phyloP scores from a whole-genome alignment of 2,797 vertebrate species.

The Paramormyrops hopkinsi region DNA sequence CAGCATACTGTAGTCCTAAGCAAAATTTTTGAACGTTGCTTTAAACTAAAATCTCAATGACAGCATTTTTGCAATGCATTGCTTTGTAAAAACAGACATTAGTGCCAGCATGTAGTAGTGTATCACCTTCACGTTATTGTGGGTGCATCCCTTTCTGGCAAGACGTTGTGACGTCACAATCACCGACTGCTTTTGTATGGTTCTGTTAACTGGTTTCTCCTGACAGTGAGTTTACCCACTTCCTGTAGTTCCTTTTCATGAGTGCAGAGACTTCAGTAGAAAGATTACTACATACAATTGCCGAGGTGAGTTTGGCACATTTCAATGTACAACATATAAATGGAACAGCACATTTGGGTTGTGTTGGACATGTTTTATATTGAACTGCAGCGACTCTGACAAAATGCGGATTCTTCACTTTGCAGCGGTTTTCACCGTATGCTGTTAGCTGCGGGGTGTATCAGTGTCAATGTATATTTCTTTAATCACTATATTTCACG shows the following conservation, averaged over 20 bases:
- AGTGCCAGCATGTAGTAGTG: neutral
- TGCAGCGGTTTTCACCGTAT: neutral
- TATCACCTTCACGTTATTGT: neutral
- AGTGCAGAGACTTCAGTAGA: neutral
- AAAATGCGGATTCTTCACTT: neutral
- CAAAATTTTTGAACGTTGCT: neutral
- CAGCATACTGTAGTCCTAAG: neutral
- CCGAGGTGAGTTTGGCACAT: neutral
- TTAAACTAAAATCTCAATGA: neutral
- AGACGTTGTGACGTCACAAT: conserved; percentile 23
- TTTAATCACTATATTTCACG: neutral
- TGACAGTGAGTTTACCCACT: conserved; percentile 28
- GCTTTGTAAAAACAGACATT: neutral
- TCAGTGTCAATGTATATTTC: neutral
- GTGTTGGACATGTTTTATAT: neutral
- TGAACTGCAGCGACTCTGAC: neutral
- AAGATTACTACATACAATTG: neutral
- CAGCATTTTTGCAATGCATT: neutral
- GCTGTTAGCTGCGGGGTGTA: neutral
- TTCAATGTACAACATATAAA: neutral
- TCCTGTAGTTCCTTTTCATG: conserved; percentile 39
- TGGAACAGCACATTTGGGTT: neutral
- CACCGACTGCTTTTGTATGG: neutral
- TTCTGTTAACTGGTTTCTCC: neutral
- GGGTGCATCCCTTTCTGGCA: neutral